Evolutionary conservation across 2,797 vertebrate genomes (phyloP).

Genomic region (Astyanax mexicanus): DNA sequence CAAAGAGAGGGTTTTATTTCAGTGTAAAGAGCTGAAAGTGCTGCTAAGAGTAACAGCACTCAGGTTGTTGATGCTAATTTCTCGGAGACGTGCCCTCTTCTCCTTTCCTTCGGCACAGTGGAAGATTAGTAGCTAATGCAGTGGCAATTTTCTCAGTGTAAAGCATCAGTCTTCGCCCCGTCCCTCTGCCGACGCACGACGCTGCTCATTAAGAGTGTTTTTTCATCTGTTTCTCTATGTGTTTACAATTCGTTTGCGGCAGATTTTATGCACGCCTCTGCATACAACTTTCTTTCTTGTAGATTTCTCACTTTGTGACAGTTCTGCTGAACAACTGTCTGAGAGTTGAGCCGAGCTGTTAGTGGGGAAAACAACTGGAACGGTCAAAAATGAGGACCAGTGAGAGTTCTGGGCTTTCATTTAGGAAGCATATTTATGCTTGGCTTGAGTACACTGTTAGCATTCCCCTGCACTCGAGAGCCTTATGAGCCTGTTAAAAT

Average conservation of each 20-base stretch:
- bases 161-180: neutral
- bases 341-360: neutral
- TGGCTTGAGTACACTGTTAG: conserved; percentile 44
- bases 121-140: conserved; percentile 15
- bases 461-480: conserved; percentile 48
- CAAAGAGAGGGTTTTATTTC: neutral
- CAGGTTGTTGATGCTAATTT: neutral
- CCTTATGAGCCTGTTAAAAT: conserved; percentile 42
- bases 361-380: conserved; percentile 6
- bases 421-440: conserved; percentile 49
- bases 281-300: neutral
- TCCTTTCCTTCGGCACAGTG: neutral
- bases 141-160: neutral
- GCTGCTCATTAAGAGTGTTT: conserved; percentile 24
- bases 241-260: neutral
- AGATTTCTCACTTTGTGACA: conserved; percentile 6
- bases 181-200: neutral
- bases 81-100: conserved; percentile 12
- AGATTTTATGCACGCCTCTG: neutral
- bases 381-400: conserved; percentile 42
- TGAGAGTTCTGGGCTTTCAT: conserved; percentile 26
- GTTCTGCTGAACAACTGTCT: neutral
- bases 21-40: neutral
- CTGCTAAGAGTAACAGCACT: neutral
- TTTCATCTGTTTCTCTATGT: conserved; percentile 12